phyloP scores from a whole-genome alignment of 2,888 invertebrate species.

The Cantharis lateralis region DNA sequence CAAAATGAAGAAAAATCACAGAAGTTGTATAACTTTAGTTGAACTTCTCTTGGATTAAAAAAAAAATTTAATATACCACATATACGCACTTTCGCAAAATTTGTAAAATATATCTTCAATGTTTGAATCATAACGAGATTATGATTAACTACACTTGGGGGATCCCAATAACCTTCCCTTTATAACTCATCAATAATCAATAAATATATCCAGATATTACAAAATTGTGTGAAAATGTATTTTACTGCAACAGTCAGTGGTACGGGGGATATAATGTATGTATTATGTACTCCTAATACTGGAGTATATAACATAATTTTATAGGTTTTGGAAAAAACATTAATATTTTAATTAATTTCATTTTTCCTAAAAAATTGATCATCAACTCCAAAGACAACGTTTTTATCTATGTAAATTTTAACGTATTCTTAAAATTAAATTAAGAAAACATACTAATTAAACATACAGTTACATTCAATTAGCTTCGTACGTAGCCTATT shows the following conservation, averaged over 20 bases:
- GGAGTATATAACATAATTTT: no score
- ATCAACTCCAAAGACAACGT: neutral
- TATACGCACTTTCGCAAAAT: neutral
- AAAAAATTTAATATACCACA: neutral
- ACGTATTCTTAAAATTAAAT: neutral
- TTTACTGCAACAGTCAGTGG: neutral
- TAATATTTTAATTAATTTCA: no score
- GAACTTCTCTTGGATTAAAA: neutral
- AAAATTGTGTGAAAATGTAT: neutral
- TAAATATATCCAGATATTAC: neutral
- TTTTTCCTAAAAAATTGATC: no score
- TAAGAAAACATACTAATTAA: neutral
- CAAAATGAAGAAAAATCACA: neutral
- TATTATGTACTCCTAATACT: no score
- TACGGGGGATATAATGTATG: no score
- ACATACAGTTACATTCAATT: neutral
- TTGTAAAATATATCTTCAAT: neutral
- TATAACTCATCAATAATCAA: neutral
- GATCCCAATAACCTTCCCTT: neutral
- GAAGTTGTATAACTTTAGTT: neutral
- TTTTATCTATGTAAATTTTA: neutral
- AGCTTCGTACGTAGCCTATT: neutral
- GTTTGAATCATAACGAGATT: neutral
- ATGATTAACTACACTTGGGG: neutral
- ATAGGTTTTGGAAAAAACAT: no score